Conservation (phyloP, 2,797 vertebrate genomes). For the Onychomys arenicola region DNA sequence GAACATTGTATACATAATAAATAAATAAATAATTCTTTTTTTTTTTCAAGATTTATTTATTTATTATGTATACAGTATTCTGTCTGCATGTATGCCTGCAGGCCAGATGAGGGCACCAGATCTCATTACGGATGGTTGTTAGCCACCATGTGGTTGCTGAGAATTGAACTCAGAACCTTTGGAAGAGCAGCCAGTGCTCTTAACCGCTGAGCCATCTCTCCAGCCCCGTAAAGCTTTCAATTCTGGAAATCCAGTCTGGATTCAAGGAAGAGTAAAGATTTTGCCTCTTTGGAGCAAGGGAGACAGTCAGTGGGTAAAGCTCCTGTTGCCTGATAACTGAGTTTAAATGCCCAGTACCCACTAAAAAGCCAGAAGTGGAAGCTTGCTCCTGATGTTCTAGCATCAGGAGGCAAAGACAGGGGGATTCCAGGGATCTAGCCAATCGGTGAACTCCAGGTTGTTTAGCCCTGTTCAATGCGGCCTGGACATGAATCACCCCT, state of each 20-base stretch:
- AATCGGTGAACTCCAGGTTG: background rate
- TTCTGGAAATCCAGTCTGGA: background rate
- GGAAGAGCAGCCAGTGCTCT: too few relatives aligned
- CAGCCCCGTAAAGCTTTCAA: background rate
- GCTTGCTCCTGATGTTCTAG: background rate
- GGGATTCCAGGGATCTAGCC: background rate
- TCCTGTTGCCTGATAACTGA: too few relatives aligned
- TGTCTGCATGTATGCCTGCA: too few relatives aligned
- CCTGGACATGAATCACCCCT: background rate
- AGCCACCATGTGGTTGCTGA: too few relatives aligned
- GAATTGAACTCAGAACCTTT: too few relatives aligned
- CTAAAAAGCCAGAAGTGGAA: background rate
- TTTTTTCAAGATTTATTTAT: too few relatives aligned
- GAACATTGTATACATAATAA: too few relatives aligned
- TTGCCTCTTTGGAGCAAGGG: background rate
- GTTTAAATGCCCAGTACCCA: background rate
- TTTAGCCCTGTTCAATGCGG: background rate
- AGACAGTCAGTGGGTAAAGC: background rate
- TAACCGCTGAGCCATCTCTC: too few relatives aligned
- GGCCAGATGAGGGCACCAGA: too few relatives aligned
- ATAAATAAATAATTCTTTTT: too few relatives aligned
- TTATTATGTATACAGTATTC: too few relatives aligned
- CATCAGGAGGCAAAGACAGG: background rate
- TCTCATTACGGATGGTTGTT: too few relatives aligned
- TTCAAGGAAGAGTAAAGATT: background rate